These are phyloP conservation scores for Drymodes brunneopygia DNA, from an alignment of 2,113 vertebrate species.

Conservation along the genomic window DNA sequence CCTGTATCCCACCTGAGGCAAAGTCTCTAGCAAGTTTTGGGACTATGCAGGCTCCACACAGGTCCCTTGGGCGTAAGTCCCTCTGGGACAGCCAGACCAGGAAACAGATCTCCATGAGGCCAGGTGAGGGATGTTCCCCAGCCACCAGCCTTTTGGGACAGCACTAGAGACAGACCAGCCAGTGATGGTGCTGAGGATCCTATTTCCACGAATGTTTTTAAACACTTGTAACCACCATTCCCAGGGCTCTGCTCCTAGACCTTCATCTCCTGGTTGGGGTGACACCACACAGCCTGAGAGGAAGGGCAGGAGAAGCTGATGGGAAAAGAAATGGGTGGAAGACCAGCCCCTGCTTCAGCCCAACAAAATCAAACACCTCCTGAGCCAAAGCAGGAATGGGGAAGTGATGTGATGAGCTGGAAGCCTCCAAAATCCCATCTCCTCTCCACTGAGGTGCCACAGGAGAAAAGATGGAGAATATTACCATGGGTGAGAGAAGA, in stretches of 20 bases:
- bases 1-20: not conserved
- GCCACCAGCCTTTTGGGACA: not conserved
- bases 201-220: not conserved
- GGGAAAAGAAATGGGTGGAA: not conserved
- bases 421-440: not conserved
- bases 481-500: not conserved
- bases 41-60: fast-evolving
- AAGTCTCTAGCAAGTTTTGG: not conserved
- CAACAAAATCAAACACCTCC: not conserved
- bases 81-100: not conserved
- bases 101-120: not conserved
- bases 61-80: not conserved
- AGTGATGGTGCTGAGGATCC: not conserved
- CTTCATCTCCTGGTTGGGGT: not conserved
- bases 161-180: not conserved
- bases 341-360: not conserved
- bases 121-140: not conserved
- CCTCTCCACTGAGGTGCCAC: not conserved
- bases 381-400: not conserved
- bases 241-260: not conserved
- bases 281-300: not conserved
- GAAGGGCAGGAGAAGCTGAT: not conserved
- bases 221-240: not conserved
- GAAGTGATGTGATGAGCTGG: not conserved
- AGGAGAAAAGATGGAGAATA: not conserved